Evolutionary conservation across 2,888 invertebrate genomes (phyloP), one percentile per base, ranked within the genome.

Genomic region (Acleris cristana): DNA sequence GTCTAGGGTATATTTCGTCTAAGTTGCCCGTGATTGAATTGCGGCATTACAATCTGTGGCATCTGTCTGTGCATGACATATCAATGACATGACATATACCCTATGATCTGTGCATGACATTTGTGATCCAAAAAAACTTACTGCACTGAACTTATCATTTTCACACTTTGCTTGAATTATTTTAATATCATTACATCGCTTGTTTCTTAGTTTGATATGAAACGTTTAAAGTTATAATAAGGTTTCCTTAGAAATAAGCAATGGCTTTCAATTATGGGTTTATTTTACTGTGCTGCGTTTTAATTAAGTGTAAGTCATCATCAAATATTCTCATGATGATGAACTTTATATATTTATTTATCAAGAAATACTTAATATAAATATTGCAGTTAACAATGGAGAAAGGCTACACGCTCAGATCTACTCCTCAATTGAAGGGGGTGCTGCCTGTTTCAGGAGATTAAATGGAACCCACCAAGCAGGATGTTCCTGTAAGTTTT

Each of bases 401-500:
- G 94, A 94, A 78, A 92, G 97, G 76, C 94, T 95, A n/a, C 95
- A 95, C 82, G 95, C 96, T 79, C 96, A 95, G 89, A 97, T 98
- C 93, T 98, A 97, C 80, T 94, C 95, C 74, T 87, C 94, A 14
- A 95, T 98, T 63, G 93, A 94, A 74, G 96, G 96, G 56, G 94
- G 95, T 55, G 93, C 94, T 65, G 95, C 96, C 61, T 99, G 99
- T 91, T 98, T 98, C 83, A 94, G 98, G 72, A 94, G 98, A 70
- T 90, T 99, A 71, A 99, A 99, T 94, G 98, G 96, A 67, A 99
- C 99, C 14, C 97, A 98, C 90, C 98, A 99, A 90, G 96, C 96
- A 74, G 99, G 99, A 70, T 99, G 99, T 87, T 95, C 97, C 61
- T 98, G 98, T 98, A 94, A 95, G 96, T 94, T 5, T 19, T 34